These are phyloP conservation scores for Indicator indicator DNA, from an alignment of 2,113 vertebrate species.

Conservation along the genomic window DNA sequence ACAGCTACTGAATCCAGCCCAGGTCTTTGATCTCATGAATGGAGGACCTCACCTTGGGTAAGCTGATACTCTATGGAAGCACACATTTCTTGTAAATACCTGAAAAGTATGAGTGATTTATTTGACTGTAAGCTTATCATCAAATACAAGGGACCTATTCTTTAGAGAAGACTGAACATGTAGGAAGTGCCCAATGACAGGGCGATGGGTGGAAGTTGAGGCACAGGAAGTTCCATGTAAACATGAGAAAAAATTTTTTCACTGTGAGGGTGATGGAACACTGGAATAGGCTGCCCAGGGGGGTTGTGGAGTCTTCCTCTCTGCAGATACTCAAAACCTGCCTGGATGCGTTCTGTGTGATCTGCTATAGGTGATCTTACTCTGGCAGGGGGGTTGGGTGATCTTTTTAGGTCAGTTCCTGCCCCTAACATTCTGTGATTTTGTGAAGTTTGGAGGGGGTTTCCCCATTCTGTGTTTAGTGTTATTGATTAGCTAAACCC, in stretches of 20 bases:
- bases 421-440: too few relatives aligned
- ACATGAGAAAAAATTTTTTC: too few relatives aligned
- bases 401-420: too few relatives aligned
- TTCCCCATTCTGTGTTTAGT: neutral
- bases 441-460: neutral
- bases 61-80: slow-evolving; percentile 8
- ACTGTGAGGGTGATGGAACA: too few relatives aligned
- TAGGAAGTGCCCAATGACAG: neutral
- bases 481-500: neutral
- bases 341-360: too few relatives aligned
- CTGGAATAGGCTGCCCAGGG: too few relatives aligned
- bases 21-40: slow-evolving; percentile 99
- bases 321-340: too few relatives aligned
- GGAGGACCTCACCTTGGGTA: slow-evolving; percentile 98
- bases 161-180: neutral
- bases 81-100: neutral
- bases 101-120: neutral
- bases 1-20: slow-evolving; percentile 95
- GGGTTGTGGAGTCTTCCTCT: too few relatives aligned
- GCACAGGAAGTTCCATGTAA: too few relatives aligned
- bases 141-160: neutral
- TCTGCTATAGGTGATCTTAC: too few relatives aligned
- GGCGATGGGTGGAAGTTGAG: too few relatives aligned
- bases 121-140: neutral
- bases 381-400: too few relatives aligned